Evolutionary conservation across 2,888 invertebrate species (phyloP), one percentile per base, ranked within the genome.

Genomic region (Vesta saturnalis): DNA sequence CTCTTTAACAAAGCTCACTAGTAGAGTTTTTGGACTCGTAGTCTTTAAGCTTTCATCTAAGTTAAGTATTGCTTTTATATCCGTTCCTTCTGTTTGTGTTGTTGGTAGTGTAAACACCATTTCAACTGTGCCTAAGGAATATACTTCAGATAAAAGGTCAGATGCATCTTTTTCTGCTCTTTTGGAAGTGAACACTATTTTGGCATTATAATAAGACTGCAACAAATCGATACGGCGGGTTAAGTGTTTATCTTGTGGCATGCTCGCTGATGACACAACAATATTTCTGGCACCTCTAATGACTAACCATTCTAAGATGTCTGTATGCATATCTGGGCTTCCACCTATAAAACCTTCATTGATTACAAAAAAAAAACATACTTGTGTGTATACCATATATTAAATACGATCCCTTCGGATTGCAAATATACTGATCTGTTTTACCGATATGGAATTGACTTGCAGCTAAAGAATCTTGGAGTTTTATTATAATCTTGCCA

Each of bases 271-370:
- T 0, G 92, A 92, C 0, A 97, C 86, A 0, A 96, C 87, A 5
- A 97, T 80, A 76, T 92, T 91, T 74, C 87, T 88, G 0, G 93
- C 96, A 0, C 96, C 96, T 69, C 96, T 88, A 61, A 93, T 84
- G 58, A 95, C 89, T 76, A 98, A 85, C 95, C 95, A 96, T 78
- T 95, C 93, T 0, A 91, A 90, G 57, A 96, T 63, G 69, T 84
- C 82, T 1, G 79, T 77, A 83, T 83, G 84, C 4, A 77, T 71
- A 55, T 83, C 82, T 21, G 80, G 70, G 19, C 72, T 75, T 30
- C 83, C 84, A 66, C 82, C 82, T 82, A 56, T 52, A 72, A 23
- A n/a, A 15, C 39, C 2, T 39, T n/a, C n/a, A n/a, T n/a, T n/a
- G n/a, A n/a, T n/a, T n/a, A n/a, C n/a, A n/a, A n/a, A n/a, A n/a